Percentiles rank a stretch among this genome's conserved stretches.
Conservation (phyloP, 2,888 invertebrate species). For the Microplitis manilae region DNA sequence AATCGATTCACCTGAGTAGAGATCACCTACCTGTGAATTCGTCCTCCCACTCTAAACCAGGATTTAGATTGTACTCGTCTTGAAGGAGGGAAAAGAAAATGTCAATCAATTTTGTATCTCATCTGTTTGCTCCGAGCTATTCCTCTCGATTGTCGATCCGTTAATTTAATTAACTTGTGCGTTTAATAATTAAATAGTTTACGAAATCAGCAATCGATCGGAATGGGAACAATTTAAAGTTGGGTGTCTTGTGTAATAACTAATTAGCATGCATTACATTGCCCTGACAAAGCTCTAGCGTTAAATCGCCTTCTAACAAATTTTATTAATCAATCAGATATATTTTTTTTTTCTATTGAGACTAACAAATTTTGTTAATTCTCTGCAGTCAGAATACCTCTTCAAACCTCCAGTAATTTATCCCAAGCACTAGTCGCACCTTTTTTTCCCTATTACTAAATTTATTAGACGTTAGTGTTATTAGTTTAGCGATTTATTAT, state of each 20-base stretch:
- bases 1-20: slow-evolving; percentile 61
- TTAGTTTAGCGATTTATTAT: background rate
- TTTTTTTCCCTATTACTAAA: background rate
- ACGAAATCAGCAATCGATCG: slow-evolving; percentile 43
- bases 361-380: slow-evolving; percentile 16
- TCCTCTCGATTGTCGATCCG: slow-evolving; percentile 3
- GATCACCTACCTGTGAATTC: slow-evolving; percentile 97
- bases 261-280: slow-evolving; percentile 36
- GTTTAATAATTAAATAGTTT: slow-evolving; percentile 9
- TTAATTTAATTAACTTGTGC: background rate
- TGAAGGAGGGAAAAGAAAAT: slow-evolving; percentile 80
- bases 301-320: slow-evolving; percentile 35
- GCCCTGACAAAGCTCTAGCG: slow-evolving; percentile 46
- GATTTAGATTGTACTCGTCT: slow-evolving; percentile 99
- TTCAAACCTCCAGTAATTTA: slow-evolving; percentile 19
- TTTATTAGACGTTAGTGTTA: background rate
- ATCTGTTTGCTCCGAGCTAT: slow-evolving; percentile 53
- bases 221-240: slow-evolving; percentile 42
- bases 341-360: slow-evolving; percentile 10
- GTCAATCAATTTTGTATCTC: slow-evolving; percentile 72
- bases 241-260: slow-evolving; percentile 37
- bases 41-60: slow-evolving; percentile 99
- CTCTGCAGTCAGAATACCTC: slow-evolving; percentile 53
- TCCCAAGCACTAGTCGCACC: background rate
- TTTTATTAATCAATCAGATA: background rate